Conservation (phyloP, 2,888 invertebrate species). For the Merodon equestris region DNA sequence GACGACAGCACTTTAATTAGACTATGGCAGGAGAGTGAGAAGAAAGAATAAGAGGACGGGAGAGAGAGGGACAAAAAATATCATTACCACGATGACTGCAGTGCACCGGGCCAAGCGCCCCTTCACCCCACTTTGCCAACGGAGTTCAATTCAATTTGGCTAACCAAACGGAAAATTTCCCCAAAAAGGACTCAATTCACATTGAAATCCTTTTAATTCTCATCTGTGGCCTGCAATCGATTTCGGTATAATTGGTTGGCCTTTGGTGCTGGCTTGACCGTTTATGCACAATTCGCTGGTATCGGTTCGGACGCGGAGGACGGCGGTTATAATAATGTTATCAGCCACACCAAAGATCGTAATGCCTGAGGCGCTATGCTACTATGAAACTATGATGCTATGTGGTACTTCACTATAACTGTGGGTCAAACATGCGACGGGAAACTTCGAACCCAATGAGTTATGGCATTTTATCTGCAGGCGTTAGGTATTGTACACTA, state of each 20-base stretch:
- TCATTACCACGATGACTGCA: not conserved
- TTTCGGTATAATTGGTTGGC: conserved; percentile 41
- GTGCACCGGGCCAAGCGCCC: conserved; percentile 2
- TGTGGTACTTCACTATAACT: not conserved
- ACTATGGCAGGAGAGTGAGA: too few species aligned
- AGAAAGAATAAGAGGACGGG: too few species aligned
- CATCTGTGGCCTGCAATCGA: conserved; percentile 28
- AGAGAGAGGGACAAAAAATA: conserved; percentile 11
- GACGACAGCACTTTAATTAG: conserved; percentile 14
- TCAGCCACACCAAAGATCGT: conserved; percentile 23
- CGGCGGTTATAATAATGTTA: conserved; percentile 30
- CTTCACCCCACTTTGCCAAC: conserved; percentile 2
- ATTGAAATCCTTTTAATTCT: conserved; percentile 21
- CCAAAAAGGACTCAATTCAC: conserved; percentile 26
- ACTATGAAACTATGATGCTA: conserved; percentile 18
- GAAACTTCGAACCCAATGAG: conserved; percentile 15
- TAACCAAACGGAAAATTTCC: conserved; percentile 25
- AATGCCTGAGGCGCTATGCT: conserved; percentile 21
- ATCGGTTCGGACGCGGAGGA: conserved; percentile 18
- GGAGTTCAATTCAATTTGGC: conserved; percentile 43
- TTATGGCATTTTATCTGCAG: conserved; percentile 46
- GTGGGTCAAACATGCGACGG: not conserved
- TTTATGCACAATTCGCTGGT: too few species aligned
- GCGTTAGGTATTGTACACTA: conserved; percentile 25
- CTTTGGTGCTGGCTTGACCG: conserved; percentile 41